Evolutionary conservation across 2,888 invertebrate genomes (phyloP), one percentile per base, ranked within the genome.

Genomic region (Gortyna flavago): DNA sequence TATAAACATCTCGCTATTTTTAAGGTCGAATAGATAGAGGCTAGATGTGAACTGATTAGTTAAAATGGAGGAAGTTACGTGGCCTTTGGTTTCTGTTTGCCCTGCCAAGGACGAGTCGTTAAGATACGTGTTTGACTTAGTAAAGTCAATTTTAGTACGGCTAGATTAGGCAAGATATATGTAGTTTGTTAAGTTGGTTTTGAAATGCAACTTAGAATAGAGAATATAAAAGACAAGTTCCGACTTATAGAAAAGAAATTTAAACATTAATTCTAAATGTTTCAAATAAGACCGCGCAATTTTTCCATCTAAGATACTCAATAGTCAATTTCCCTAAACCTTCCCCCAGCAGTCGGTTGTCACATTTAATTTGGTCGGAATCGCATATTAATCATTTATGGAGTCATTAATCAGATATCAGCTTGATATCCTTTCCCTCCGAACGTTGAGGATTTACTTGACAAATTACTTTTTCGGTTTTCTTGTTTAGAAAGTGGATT

Each of bases 381-480:
- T 89, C 88, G 86, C 85, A 91, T 91, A 93, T 93, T 92, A 92
- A 93, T 93, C 93, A 92, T 93, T 93, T 93, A 93, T 90, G 74
- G 87, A 89, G 87, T 90, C 91, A 94, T 94, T 94, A 92, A 94
- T 94, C 94, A 94, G 93, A 91, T 91, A 91, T 91, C 90, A 91
- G 88, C 89, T 89, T 90, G 90, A 90, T 92, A 91, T 89, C 90
- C 88, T 86, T 83, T 86, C 92, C 89, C 90, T 91, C 90, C 89
- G 92, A 89, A 84, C 80, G 78, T 91, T 91, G 88, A 91, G 95
- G 95, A 95, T 95, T 95, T 95, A 93, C 95, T 95, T 96, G 96
- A 95, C 95, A 95, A 95, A 96, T 96, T 95, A 95, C 95, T 95
- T 95, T 95, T 94, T 94, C 93, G 90, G 91, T 93, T 92, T 93